phyloP scores from a whole-genome alignment of 2,797 vertebrate genomes.

The Arrhamphus sclerolepis region DNA sequence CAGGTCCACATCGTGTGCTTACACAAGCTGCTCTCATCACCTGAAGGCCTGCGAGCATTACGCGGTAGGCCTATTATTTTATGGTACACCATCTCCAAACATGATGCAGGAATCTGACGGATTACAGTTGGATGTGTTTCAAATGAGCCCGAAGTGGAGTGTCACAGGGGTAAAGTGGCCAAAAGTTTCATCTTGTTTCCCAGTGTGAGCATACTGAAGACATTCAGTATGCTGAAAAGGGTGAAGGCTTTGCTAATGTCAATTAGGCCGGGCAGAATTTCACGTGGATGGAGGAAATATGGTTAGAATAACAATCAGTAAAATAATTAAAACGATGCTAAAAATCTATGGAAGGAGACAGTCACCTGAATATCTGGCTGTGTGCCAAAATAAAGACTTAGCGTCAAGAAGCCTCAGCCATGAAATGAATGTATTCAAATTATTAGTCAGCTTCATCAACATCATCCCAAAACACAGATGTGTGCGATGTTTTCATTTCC shows the following conservation, averaged over 20 bases:
- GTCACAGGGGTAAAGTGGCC: constrained; percentile 51
- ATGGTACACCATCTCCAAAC: constrained; percentile 65
- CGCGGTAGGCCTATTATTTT: constrained; percentile 64
- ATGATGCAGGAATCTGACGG: constrained; percentile 40
- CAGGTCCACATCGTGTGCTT: constrained; percentile 70
- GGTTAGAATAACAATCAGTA: constrained; percentile 40
- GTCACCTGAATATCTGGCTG: constrained; percentile 35
- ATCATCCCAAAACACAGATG: background rate
- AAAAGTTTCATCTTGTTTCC: constrained; percentile 38
- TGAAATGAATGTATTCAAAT: background rate
- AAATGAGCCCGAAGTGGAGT: constrained; percentile 27
- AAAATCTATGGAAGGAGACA: constrained; percentile 20
- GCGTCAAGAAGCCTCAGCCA: constrained; percentile 9
- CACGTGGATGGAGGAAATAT: constrained; percentile 35
- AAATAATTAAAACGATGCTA: constrained; percentile 31
- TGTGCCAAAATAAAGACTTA: constrained; percentile 20
- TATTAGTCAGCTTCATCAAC: background rate
- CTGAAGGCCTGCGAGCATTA: constrained; percentile 59
- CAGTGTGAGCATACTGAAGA: constrained; percentile 18
- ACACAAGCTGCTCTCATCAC: constrained; percentile 77
- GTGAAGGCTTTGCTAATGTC: constrained; percentile 32
- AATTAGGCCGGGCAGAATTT: constrained; percentile 28
- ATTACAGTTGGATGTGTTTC: constrained; percentile 35
- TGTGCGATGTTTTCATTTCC: too few species aligned
- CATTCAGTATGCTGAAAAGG: too few species aligned